Evolutionary conservation across 2,888 invertebrate genomes (phyloP).

Genomic region (Lasioglossum calceatum): DNA sequence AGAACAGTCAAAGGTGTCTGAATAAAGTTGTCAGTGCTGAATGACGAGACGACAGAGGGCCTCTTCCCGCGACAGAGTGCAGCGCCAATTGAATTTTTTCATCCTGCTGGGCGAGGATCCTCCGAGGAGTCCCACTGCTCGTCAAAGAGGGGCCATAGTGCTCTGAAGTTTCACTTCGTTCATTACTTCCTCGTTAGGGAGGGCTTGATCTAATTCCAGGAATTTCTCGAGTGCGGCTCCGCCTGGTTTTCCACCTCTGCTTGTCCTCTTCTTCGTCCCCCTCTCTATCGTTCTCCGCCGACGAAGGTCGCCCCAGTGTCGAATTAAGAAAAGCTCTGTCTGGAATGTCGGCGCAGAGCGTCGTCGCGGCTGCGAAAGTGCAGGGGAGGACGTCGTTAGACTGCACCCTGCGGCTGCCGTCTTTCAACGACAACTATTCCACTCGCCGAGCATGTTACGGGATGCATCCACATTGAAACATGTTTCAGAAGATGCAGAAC

Average conservation of each 20-base stretch:
- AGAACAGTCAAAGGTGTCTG: neutral
- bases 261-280: neutral
- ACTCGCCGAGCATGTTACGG: neutral
- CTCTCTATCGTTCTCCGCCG: neutral
- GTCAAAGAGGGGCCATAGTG: constrained; percentile 17
- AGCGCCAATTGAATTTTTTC: constrained; percentile 44
- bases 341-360: constrained; percentile 5
- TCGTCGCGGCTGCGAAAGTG: constrained; percentile 18
- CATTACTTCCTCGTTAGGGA: constrained; percentile 61
- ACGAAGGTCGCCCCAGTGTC: constrained; percentile 18
- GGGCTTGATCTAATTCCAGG: constrained; percentile 55
- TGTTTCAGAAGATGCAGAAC: neutral
- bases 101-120: constrained; percentile 7
- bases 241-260: neutral
- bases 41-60: constrained; percentile 7
- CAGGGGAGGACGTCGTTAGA: neutral
- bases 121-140: constrained; percentile 11
- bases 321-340: constrained; percentile 34
- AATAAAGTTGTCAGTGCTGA: neutral
- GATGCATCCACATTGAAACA: neutral
- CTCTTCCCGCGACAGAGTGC: neutral
- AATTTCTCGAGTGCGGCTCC: constrained; percentile 32
- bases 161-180: constrained; percentile 56
- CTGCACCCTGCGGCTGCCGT: neutral
- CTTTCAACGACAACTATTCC: neutral